Percentiles rank a stretch among this genome's conserved stretches.
These are phyloP conservation scores for Danio kyathit DNA, from an alignment of 2,797 vertebrate genomes.

Conservation along the genomic window DNA sequence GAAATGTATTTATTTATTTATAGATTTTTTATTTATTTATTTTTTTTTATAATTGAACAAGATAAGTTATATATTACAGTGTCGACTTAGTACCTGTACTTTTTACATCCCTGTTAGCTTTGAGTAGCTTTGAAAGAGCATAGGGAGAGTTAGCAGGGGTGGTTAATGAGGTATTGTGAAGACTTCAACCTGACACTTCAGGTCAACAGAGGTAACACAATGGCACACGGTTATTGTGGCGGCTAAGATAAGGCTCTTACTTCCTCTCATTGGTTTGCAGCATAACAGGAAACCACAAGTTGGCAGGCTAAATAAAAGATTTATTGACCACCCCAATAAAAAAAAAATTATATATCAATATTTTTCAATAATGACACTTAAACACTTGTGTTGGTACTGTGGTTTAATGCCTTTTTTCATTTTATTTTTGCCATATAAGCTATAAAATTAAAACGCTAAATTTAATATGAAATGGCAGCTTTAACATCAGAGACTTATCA, in stretches of 20 bases:
- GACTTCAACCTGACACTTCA: slow-evolving; percentile 15
- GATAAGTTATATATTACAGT: not conserved
- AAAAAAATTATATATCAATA: too few relatives aligned
- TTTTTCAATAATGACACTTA: too few relatives aligned
- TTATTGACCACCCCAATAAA: too few relatives aligned
- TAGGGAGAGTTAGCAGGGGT: not conserved
- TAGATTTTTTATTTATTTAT: too few relatives aligned
- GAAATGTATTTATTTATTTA: too few relatives aligned
- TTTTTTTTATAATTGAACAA: not conserved
- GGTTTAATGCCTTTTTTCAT: too few relatives aligned
- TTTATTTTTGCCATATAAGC: too few relatives aligned
- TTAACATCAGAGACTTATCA: too few relatives aligned
- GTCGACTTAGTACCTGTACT: not conserved
- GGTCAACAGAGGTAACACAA: slow-evolving; percentile 17
- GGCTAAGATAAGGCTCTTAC: slow-evolving; percentile 32
- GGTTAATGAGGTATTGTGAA: slow-evolving; percentile 20
- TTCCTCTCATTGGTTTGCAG: slow-evolving; percentile 62
- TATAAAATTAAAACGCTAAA: too few relatives aligned
- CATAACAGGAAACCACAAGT: slow-evolving; percentile 41
- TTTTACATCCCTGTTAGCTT: not conserved
- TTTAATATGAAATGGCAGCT: too few relatives aligned
- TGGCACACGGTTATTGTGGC: not conserved
- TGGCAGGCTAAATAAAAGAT: slow-evolving; percentile 10
- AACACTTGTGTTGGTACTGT: too few relatives aligned
- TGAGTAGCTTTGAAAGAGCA: not conserved